Conservation (phyloP, 2,888 invertebrate species). For the Drosophila picticornis region DNA sequence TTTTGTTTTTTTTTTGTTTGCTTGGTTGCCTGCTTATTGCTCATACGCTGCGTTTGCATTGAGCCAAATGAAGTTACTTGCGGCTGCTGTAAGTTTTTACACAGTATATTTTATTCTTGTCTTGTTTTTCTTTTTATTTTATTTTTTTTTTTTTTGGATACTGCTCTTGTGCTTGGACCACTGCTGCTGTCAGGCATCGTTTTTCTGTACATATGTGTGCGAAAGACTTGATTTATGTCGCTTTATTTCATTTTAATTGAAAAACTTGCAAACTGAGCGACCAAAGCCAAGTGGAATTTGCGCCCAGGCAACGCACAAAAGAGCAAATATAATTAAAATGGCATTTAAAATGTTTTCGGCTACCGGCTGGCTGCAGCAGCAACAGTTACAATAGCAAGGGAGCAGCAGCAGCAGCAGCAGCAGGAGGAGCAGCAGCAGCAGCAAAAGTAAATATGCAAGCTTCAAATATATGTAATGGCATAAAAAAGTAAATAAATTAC, state of each 20-base stretch:
- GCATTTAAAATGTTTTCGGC: constrained; percentile 75
- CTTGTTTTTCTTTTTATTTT: not conserved
- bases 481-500: constrained; percentile 67
- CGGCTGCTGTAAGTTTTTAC: constrained; percentile 59
- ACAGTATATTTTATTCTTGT: constrained; percentile 22
- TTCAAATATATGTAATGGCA: constrained; percentile 53
- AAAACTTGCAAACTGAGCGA: constrained; percentile 68
- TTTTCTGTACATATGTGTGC: constrained; percentile 42
- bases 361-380: constrained; percentile 41
- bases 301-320: constrained; percentile 54
- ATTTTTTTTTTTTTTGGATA: not conserved
- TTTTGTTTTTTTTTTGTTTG: not conserved
- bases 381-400: too few species aligned
- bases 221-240: constrained; percentile 72
- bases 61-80: constrained; percentile 72
- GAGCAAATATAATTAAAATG: constrained; percentile 79
- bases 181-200: constrained; percentile 43
- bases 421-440: constrained; percentile 13
- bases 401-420: constrained; percentile 23
- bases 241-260: constrained; percentile 79
- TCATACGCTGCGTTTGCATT: constrained; percentile 66
- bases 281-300: constrained; percentile 47
- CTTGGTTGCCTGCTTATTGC: constrained; percentile 51
- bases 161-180: constrained; percentile 8
- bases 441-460: constrained; percentile 57